Evolutionary conservation across 2,113 vertebrate genomes (phyloP), one percentile per base, ranked within the genome.

Genomic region (Phasianus colchicus): DNA sequence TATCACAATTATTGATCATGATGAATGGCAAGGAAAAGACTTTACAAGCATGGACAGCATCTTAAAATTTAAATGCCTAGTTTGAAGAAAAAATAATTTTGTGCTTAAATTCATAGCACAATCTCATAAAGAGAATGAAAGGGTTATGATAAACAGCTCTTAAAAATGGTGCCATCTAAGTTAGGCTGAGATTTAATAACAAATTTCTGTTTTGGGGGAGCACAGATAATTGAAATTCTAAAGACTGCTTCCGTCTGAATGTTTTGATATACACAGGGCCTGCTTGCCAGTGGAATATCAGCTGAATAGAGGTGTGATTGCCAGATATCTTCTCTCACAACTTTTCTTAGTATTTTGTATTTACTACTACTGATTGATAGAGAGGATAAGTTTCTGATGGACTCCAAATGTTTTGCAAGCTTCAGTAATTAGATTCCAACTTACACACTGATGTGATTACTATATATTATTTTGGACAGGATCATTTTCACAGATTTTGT

Each of bases 361-460:
- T 57, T 74, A 73, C 19, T 55, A 12, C 15, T 57, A 57, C 15
- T 77, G 50, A 50, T 19, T 36, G 55, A 36, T 12, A 90, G 10
- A 57, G 32, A 27, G 38, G 47, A 50, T 22, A 32, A 50, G 21
- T 45, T 94, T 81, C 27, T 78, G 42, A 34, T 1, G 2, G 21
- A 18, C 61, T 69, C 36, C n/a, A 57, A 30, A 43, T 74, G 30
- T 57, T 17, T 74, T 58, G 19, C 29, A 80, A 45, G 8, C 52
- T 60, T 5, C 16, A 65, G 6, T 60, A 70, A 58, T n/a, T 64
- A 80, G 58, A 42, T 7, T 15, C 8, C 30, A 30, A 48, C 11
- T 55, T 21, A 18, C 12, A 24, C 9, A 55, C 21, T 0, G 0
- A 32, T 58, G 6, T 1, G 54, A 13, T 43, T 52, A 8, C 10